Conservation (phyloP, 2,113 vertebrate species). For the Tychaedon coryphoeus region DNA sequence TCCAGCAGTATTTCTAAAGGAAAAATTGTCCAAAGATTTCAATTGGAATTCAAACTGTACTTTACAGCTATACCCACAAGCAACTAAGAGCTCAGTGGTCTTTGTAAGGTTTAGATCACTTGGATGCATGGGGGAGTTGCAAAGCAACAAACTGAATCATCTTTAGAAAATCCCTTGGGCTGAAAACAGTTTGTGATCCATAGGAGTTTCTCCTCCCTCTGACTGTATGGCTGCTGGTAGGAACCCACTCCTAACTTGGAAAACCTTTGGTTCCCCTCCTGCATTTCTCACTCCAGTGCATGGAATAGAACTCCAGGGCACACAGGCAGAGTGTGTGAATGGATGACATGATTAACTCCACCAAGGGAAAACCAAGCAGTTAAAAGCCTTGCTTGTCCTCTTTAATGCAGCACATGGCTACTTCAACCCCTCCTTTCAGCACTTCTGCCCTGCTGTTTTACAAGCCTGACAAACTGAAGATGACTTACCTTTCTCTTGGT, state of each 20-base stretch:
- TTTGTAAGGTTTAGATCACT: neutral
- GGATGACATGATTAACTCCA: neutral
- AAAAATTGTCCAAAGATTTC: neutral
- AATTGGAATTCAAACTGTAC: neutral
- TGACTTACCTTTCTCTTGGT: neutral
- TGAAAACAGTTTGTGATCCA: neutral
- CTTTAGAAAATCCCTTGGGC: neutral
- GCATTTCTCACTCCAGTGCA: neutral
- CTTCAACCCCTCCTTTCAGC: neutral
- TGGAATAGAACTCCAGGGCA: neutral
- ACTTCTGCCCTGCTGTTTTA: neutral
- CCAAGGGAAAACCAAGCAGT: neutral
- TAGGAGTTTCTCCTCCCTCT: neutral
- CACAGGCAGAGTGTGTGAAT: accelerated
- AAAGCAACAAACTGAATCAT: neutral
- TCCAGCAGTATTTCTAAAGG: neutral
- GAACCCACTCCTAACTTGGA: neutral
- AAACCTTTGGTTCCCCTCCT: neutral
- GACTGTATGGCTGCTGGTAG: neutral
- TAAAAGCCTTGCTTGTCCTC: neutral
- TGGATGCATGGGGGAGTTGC: neutral
- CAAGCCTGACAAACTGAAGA: neutral
- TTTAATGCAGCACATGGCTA: neutral
- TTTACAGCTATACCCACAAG: neutral
- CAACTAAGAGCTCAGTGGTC: neutral